Conservation (phyloP, 2,113 vertebrate genomes). For the Scomber colias region DNA sequence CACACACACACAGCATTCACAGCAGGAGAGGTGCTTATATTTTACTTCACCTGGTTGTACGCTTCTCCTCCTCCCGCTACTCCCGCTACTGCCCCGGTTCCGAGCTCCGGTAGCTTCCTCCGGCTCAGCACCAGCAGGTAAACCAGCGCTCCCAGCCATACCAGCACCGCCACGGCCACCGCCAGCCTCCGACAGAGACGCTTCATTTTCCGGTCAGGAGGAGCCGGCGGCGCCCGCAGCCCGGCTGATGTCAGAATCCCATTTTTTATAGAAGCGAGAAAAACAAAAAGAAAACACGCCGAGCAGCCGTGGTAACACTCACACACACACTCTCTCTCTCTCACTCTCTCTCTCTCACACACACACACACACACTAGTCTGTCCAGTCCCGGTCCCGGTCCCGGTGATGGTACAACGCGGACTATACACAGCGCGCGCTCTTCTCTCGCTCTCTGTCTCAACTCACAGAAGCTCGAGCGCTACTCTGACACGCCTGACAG, state of each 20-base stretch:
- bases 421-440: slow-evolving; percentile 24
- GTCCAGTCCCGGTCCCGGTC: slow-evolving; percentile 43
- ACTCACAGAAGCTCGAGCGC: slow-evolving; percentile 57
- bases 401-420: slow-evolving; percentile 18
- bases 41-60: slow-evolving; percentile 65
- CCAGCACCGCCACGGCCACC: slow-evolving; percentile 79
- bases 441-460: slow-evolving; percentile 26
- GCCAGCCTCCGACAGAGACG: slow-evolving; percentile 76
- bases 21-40: not conserved
- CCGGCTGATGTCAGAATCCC: slow-evolving; percentile 54
- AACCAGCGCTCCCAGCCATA: slow-evolving; percentile 81
- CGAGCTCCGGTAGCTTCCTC: slow-evolving; percentile 75
- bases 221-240: slow-evolving; percentile 73
- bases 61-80: slow-evolving; percentile 21
- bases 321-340: not conserved
- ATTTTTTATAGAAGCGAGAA: slow-evolving; percentile 19
- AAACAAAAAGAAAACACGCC: not conserved
- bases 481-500: slow-evolving; percentile 55
- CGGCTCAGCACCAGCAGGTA: slow-evolving; percentile 83
- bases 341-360: not conserved
- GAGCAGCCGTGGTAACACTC: not conserved
- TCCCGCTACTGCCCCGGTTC: slow-evolving; percentile 31
- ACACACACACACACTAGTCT: slow-evolving; percentile 2
- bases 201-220: slow-evolving; percentile 75
- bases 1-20: slow-evolving; percentile 3